Conservation (phyloP, 2,797 vertebrate genomes). For the Molossus molossus region DNA sequence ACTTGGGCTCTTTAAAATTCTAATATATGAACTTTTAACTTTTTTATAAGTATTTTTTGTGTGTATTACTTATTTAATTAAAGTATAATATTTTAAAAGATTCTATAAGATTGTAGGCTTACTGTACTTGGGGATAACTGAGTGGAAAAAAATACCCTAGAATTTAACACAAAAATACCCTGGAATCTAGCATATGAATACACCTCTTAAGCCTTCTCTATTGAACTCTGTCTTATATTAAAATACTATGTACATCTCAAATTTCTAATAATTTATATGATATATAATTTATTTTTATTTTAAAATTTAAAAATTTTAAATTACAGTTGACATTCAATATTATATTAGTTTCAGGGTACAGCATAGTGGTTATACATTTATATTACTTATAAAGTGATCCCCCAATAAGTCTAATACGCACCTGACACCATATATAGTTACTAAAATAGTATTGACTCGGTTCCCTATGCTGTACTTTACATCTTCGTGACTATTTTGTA, state of each 20-base stretch:
- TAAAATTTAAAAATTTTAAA: not conserved
- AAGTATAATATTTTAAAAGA: conserved; percentile 20
- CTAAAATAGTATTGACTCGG: not conserved
- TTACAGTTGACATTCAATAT: not conserved
- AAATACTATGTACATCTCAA: not conserved
- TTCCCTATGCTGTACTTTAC: not conserved
- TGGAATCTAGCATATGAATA: not conserved
- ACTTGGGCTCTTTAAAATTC: not conserved
- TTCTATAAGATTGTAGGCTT: conserved; percentile 29
- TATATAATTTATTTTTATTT: not conserved
- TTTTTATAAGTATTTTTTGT: conserved; percentile 24
- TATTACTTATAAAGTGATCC: not conserved
- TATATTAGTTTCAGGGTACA: not conserved
- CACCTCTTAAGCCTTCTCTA: not conserved
- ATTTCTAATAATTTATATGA: conserved; percentile 20
- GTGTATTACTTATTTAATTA: conserved; percentile 48
- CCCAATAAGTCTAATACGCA: not conserved
- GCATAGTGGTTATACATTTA: not conserved
- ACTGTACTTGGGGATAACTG: not conserved
- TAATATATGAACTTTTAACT: conserved; percentile 5
- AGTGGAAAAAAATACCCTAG: not conserved
- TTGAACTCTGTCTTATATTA: conserved; percentile 23
- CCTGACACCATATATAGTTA: not conserved
- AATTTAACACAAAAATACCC: not conserved
- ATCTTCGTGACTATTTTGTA: not conserved